Conservation (phyloP, 2,888 invertebrate species). For the Vandiemenella viatica region DNA sequence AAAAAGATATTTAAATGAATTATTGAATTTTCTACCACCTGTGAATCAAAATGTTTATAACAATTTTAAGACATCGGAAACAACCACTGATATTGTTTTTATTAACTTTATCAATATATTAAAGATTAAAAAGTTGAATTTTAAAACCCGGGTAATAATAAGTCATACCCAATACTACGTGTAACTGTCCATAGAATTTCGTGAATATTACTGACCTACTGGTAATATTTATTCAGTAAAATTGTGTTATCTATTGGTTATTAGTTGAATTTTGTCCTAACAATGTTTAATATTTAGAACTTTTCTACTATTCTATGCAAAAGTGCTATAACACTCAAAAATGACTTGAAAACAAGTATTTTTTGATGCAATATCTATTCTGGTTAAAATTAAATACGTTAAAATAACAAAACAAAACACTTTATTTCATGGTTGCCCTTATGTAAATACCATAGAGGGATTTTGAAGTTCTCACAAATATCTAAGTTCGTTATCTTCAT, state of each 20-base stretch:
- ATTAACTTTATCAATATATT: neutral
- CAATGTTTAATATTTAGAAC: neutral
- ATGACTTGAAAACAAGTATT: neutral
- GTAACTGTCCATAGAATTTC: no score
- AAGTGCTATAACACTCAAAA: neutral
- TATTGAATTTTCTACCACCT: neutral
- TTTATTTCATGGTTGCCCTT: neutral
- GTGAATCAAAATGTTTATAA: neutral
- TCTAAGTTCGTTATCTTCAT: neutral
- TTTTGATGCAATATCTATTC: neutral
- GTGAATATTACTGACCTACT: no score
- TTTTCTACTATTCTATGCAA: neutral
- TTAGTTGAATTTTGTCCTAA: neutral
- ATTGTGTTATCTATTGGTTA: no score
- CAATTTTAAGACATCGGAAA: neutral
- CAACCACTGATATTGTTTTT: neutral
- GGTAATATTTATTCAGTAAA: no score
- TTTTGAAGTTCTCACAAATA: neutral
- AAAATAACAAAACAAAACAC: neutral
- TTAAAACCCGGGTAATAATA: no score
- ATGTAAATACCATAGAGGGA: neutral
- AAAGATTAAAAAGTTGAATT: neutral
- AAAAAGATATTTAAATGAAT: neutral
- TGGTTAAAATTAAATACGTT: neutral
- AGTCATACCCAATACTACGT: no score